Base-by-base conservation (phyloP, 2,113 vertebrate genomes). In the Rattus rattus region DNA sequence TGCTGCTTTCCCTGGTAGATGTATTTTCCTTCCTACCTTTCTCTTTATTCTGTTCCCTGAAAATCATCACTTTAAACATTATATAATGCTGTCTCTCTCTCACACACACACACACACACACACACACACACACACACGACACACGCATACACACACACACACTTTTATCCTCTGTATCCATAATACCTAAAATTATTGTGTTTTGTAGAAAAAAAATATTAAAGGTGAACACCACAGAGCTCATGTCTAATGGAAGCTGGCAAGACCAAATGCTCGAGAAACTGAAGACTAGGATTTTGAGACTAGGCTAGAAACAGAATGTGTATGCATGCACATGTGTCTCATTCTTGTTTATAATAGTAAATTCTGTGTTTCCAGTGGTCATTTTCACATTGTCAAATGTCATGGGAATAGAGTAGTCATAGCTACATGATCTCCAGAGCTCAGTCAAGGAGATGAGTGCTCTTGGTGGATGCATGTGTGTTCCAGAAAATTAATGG, bases 361-460 rank as follows among this genome's bases (percentile, higher is more conserved):
- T 88, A 47, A 81, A 86, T 83, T 70, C 96, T 49, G 85, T 97
- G 95, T 93, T 92, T 97, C 94, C 47, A 96, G 88, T 88, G 94
- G 95, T 95, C 94, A 80, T 56, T 90, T 80, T 94, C 97, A 97
- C 69, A 80, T 92, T 49, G 47, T 88, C 30, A 7, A n/a, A 91
- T 97, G 86, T 96, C 94, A 96, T 92, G 98, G 94, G 96, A 97
- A 97, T 97, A 96, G 95, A 96, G 96, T 93, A 90, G 54, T 85
- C 79, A 90, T 22, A 72, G 90, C 90, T 97, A 95, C 95, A 96
- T 94, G 88, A 80, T 97, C 96, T 98, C 92, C 97, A 96, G 97
- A 97, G 89, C 88, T 97, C 93, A 90, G 93, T 88, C 26, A 52
- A 84, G 47, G 61, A 69, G 49, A 75, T 79, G 1, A 26, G 89